Evolutionary conservation across 2,888 invertebrate genomes (phyloP), one percentile per base, ranked within the genome.

Genomic region (Silvanus unidentatus): DNA sequence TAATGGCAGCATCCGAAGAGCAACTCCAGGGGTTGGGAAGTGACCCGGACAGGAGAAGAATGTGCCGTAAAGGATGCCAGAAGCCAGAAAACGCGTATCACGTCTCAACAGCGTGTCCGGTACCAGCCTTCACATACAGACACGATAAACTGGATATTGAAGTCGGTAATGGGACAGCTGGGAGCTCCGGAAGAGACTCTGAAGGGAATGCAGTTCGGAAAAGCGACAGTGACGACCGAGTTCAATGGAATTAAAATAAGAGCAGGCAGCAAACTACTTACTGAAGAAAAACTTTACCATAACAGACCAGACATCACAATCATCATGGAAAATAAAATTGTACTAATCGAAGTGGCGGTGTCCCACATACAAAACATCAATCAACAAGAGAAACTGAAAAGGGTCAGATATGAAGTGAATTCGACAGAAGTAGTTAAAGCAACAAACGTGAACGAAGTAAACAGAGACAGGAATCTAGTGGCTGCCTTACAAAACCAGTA

Each of bases 1-100:
- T 57, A 8, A 40, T 43, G 29, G 40, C 45, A 8, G 55, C 54
- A 2, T 41, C 52, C 1, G 55, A 58, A 43, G 56, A 59, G 28
- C 37, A 30, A 12, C 9, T 41, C 2, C 34, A 32, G 6, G 32
- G 30, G 4, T 8, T 41, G 12, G 34, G 34, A 13, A 11, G 13
- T 6, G 36, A 6, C 5, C 13, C 32, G 2, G 41, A 11, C 12
- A 3, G 34, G 10, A 28, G 43, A 15, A 4, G 10, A 3, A 10
- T 2, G 5, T 41, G 41, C 34, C 3, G 41, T 2, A 29, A 10
- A 12, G 30, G 41, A 14, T 41, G 41, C 34, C 3, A 41, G 3
- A 4, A 36, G 3, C 6, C 9, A 10, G 41, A 41, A 32, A 41
- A 32, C 4, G 40, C 41, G 3, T 41, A 41, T 34, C 41, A 41